Evolutionary conservation across 1,140 invertebrate genomes (phyloP).

Genomic region (Euwallacea similis): DNA sequence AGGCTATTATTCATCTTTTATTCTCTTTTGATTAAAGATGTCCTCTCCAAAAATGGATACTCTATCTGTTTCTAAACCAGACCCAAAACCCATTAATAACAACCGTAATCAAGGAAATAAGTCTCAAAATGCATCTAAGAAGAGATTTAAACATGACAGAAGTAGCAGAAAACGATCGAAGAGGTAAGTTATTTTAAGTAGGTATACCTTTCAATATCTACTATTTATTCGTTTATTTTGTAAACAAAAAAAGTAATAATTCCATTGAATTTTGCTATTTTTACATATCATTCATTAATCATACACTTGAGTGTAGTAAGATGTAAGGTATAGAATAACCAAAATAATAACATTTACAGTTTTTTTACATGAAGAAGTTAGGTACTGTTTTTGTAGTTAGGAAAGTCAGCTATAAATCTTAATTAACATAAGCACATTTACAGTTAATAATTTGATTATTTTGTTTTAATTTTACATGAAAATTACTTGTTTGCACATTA

Average conservation of each 20-base stretch:
- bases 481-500: not conserved
- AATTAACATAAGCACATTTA: too few relatives aligned
- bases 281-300: not conserved
- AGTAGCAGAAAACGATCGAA: conserved; percentile 57
- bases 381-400: too few relatives aligned
- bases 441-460: too few relatives aligned
- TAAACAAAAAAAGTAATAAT: not conserved
- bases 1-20: too few relatives aligned
- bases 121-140: conserved; percentile 39
- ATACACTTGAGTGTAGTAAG: not conserved
- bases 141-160: conserved; percentile 47
- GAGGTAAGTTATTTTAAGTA: conserved; percentile 41
- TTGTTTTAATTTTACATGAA: too few relatives aligned
- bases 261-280: not conserved
- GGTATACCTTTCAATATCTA: not conserved
- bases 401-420: too few relatives aligned
- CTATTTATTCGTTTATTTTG: not conserved
- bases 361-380: too few relatives aligned
- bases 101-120: conserved; percentile 24
- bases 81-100: conserved; percentile 10
- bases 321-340: not conserved
- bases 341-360: not conserved
- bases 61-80: conserved; percentile 36
- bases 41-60: conserved; percentile 39
- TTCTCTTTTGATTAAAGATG: conserved; percentile 27